Conservation (phyloP, 2,113 vertebrate genomes). For the Lethenteron camtschaticum region DNA sequence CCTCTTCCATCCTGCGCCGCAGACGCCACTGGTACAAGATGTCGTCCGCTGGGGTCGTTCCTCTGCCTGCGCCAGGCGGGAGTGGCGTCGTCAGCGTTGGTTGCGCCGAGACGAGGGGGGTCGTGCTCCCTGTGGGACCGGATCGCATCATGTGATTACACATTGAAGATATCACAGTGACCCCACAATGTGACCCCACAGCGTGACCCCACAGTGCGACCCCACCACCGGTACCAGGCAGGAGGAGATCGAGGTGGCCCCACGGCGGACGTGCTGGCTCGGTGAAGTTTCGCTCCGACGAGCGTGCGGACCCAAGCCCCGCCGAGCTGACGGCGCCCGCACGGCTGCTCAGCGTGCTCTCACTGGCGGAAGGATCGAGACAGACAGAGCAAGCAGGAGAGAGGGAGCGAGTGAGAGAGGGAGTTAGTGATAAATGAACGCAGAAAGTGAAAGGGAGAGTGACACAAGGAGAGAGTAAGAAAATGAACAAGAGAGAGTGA, state of each 20-base stretch:
- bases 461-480: no score
- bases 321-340: conserved; percentile 1
- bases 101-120: fast-evolving
- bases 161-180: not conserved
- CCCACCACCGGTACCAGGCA: not conserved
- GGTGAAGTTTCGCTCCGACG: not conserved
- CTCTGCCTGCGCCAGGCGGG: conserved; percentile 7
- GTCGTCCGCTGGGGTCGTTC: conserved; percentile 32
- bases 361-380: not conserved
- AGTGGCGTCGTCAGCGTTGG: no score
- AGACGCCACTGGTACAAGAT: conserved; percentile 67
- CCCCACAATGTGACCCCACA: not conserved
- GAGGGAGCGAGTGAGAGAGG: not conserved
- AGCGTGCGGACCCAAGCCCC: not conserved
- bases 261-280: no score
- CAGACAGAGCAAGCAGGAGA: conserved; percentile 6
- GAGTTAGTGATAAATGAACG: not conserved
- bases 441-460: conserved; percentile 4
- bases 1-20: conserved; percentile 46
- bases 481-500: no score
- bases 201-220: no score
- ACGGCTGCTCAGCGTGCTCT: not conserved
- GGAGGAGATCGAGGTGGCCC: no score
- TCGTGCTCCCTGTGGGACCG: not conserved
- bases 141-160: no score